Evolutionary conservation across 2,888 invertebrate genomes (phyloP).

Genomic region (Idaea dimidiata): DNA sequence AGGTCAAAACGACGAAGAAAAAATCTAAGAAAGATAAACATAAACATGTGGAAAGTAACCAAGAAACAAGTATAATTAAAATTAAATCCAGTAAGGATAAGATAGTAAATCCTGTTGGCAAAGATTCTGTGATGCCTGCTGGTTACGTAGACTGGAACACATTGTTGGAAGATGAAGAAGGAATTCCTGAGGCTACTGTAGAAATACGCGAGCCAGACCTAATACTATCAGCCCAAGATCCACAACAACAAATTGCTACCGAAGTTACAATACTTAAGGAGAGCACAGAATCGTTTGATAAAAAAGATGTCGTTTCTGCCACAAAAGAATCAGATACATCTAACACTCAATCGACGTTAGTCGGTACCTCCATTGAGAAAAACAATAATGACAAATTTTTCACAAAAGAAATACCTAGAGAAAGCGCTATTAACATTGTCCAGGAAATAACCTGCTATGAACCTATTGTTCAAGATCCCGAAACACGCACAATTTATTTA

Average conservation of each 20-base stretch:
- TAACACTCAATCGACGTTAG: conserved; percentile 21
- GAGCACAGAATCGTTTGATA: conserved; percentile 33
- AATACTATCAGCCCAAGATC: conserved; percentile 24
- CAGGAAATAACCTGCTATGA: conserved; percentile 57
- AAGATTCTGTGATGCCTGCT: conserved; percentile 34
- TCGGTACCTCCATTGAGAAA: conserved; percentile 52
- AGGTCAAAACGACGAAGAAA: conserved; percentile 48
- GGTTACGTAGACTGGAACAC: conserved; percentile 71
- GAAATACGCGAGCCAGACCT: conserved; percentile 41
- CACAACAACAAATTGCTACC: conserved; percentile 52
- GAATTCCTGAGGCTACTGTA: conserved; percentile 39
- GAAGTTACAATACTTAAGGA: conserved; percentile 68
- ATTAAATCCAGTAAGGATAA: conserved; percentile 9
- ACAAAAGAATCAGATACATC: conserved; percentile 9
- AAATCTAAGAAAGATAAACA: conserved; percentile 37
- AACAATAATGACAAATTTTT: conserved; percentile 70
- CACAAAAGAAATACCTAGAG: conserved; percentile 45
- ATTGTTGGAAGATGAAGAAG: conserved; percentile 67
- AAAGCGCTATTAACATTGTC: conserved; percentile 51
- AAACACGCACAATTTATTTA: conserved; percentile 80
- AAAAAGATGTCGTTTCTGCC: conserved; percentile 23
- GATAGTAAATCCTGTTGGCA: conserved; percentile 10
- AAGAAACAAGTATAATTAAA: background rate
- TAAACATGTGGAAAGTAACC: conserved; percentile 8
- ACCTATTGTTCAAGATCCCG: conserved; percentile 49